Base-by-base conservation (phyloP, 2,797 vertebrate genomes). In the Myotis myotis region DNA sequence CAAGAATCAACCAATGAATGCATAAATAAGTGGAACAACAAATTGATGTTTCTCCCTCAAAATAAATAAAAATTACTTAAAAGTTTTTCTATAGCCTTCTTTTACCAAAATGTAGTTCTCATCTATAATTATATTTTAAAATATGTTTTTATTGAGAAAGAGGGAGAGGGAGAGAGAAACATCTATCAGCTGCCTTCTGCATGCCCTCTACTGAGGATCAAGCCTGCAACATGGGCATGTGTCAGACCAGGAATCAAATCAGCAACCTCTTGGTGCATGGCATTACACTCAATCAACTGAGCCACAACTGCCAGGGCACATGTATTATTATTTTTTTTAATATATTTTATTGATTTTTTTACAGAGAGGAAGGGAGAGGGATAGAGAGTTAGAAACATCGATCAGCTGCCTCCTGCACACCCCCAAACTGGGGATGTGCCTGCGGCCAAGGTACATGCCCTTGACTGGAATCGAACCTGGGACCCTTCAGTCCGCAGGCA, bases 51-150 rank as follows among this genome's bases (percentile, higher is more conserved):
- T 64, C 62, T 60, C 57, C 11, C 57, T 60, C 23, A 60, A 64
- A 64, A 30, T 30, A 62, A 64, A n/a, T 3, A 8, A 66, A 66
- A 66, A 33, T 66, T 66, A 62, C 13, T 30, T 62, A 15, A 28
- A n/a, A 66, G 55, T 9, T 89, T 94, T 94, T 78, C 49, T 84
- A 53, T 38, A 53, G 49, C 33, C 7, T 83, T 93, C 41, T 51
- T 83, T 83, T 74, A 64, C 57, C 53, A 92, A 96, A 87, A 79
- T 80, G n/a, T 85, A 84, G 20, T 85, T 89, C 22, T 93, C 62
- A 10, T 47, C 28, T 80, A 74, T 44, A 83, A 86, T 38, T 33
- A 66, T 66, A n/a, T 33, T 79, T 49, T 36, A 68, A 68, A 68
- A 22, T n/a, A 66, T 9, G 33, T 36, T 68, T 68, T 36, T 68